Conservation (phyloP, 2,888 invertebrate species). For the Patella caerulea region DNA sequence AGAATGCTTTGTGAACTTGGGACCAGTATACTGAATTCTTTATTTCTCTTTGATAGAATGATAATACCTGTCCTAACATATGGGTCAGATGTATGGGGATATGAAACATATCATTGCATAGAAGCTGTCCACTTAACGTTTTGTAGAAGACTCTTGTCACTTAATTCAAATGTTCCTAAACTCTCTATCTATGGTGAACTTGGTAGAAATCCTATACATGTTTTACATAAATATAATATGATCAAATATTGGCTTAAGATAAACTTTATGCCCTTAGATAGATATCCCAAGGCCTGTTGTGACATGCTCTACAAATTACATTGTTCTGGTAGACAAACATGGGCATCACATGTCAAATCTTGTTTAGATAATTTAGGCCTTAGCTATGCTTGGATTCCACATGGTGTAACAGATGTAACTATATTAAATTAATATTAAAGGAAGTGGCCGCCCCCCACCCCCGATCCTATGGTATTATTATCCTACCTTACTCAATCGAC, state of each 20-base stretch:
- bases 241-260: conserved; percentile 3
- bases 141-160: not conserved
- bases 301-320: too few relatives aligned
- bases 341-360: too few relatives aligned
- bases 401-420: too few relatives aligned
- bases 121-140: not conserved
- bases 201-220: not conserved
- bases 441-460: too few relatives aligned
- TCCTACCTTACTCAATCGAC: too few relatives aligned
- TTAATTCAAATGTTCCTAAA: not conserved
- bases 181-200: not conserved
- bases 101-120: not conserved
- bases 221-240: not conserved
- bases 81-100: not conserved
- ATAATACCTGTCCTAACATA: not conserved
- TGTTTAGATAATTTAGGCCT: not conserved
- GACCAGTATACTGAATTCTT: not conserved
- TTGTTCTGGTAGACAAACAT: too few relatives aligned
- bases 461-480: too few relatives aligned
- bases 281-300: not conserved
- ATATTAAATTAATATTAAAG: too few relatives aligned
- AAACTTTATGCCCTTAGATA: not conserved
- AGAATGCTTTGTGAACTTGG: too few relatives aligned
- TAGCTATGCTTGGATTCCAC: too few relatives aligned
- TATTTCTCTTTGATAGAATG: not conserved